Evolutionary conservation across 2,113 vertebrate genomes (phyloP).

Genomic region (Mormoops blainvillei): DNA sequence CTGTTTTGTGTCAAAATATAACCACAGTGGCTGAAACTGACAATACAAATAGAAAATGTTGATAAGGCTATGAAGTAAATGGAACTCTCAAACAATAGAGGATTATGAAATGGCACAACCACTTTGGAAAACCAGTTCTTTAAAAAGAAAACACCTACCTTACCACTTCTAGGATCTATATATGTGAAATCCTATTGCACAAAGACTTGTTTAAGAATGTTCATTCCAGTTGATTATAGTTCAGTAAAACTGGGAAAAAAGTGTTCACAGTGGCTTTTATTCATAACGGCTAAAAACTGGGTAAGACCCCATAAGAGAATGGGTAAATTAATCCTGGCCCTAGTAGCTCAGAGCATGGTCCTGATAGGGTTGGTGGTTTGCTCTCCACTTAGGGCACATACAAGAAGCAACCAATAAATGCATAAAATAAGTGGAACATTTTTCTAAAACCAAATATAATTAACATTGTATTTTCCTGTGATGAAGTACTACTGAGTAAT

Average conservation of each 20-base stretch:
- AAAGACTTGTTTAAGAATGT: background rate
- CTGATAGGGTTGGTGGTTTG: no score
- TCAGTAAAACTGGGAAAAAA: background rate
- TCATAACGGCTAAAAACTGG: background rate
- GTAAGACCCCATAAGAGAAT: background rate
- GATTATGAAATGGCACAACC: background rate
- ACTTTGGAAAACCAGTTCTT: background rate
- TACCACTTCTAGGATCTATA: background rate
- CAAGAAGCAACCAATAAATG: no score
- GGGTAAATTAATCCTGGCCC: background rate
- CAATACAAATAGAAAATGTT: background rate
- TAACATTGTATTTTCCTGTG: background rate
- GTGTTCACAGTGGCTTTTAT: background rate
- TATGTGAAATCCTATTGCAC: background rate
- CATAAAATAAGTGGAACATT: no score
- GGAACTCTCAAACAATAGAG: background rate
- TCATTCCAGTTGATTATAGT: background rate
- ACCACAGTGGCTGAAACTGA: background rate
- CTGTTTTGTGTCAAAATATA: background rate
- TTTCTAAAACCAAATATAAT: no score
- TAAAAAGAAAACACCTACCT: background rate
- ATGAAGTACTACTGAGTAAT: background rate
- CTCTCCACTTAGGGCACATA: no score
- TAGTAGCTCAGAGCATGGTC: no score
- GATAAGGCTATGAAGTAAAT: background rate